Percentiles rank a stretch among this genome's conserved stretches.
Evolutionary conservation across 2,113 vertebrate genomes (phyloP).

Genomic region (Cricetomys ansorgei): DNA sequence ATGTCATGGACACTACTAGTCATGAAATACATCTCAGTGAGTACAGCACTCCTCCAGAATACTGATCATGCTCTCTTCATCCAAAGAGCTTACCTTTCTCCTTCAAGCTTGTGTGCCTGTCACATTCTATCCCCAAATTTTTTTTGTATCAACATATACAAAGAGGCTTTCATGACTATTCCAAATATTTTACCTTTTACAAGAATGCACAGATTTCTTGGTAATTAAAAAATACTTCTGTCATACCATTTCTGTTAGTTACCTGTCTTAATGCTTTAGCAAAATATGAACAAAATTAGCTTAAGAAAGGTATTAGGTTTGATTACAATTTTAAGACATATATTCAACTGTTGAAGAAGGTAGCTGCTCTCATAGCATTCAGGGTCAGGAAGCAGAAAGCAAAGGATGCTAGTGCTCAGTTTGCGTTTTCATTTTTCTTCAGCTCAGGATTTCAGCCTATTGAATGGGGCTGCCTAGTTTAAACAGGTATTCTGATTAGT

Average conservation of each 20-base stretch:
- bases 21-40: not conserved
- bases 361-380: too few relatives aligned
- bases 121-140: not conserved
- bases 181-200: slow-evolving; percentile 8
- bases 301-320: not conserved
- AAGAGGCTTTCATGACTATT: not conserved
- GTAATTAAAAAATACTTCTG: not conserved
- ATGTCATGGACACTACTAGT: not conserved
- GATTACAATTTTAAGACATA: not conserved
- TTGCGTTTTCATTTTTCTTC: too few relatives aligned
- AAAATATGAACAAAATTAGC: not conserved
- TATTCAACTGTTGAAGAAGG: not conserved
- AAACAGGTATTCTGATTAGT: not conserved
- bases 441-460: not conserved
- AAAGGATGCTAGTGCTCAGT: not conserved
- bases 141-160: not conserved
- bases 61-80: not conserved
- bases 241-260: not conserved
- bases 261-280: not conserved
- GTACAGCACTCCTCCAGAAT: not conserved
- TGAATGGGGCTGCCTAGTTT: too few relatives aligned
- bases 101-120: not conserved
- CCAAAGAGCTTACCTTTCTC: not conserved
- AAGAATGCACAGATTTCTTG: not conserved
- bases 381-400: not conserved